Conservation (phyloP, 2,888 invertebrate genomes). For the Gnatocerus cornutus region DNA sequence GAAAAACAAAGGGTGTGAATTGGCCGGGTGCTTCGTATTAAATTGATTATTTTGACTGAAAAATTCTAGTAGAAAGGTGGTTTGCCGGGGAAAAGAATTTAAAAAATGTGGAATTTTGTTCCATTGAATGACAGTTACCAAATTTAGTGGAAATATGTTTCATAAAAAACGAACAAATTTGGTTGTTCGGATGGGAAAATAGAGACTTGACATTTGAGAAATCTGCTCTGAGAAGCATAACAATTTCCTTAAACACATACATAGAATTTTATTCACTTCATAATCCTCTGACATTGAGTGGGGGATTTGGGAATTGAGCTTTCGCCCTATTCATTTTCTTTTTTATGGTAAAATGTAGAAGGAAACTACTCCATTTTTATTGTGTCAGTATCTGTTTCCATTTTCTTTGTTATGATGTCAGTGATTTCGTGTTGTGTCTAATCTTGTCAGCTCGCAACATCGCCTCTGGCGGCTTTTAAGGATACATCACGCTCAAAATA, state of each 20-base stretch:
- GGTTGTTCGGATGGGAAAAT: no score
- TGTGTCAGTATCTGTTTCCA: conserved; percentile 34
- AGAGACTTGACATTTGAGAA: no score
- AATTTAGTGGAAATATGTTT: no score
- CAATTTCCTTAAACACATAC: background rate
- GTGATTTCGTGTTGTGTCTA: conserved; percentile 41
- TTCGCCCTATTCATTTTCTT: conserved; percentile 13
- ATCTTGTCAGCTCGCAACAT: conserved; percentile 36
- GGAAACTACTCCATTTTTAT: conserved; percentile 30
- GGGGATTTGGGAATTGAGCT: conserved; percentile 12
- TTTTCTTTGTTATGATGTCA: conserved; percentile 41
- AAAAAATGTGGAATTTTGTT: no score
- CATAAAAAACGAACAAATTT: no score
- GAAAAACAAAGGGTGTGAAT: conserved; percentile 19
- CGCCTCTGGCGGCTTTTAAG: conserved; percentile 29
- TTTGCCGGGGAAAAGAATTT: no score
- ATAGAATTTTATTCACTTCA: conserved; percentile 11
- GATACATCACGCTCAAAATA: conserved; percentile 22
- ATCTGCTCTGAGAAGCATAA: background rate
- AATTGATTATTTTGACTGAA: conserved; percentile 3
- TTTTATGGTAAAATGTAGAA: conserved; percentile 17
- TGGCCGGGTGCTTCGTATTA: conserved; percentile 6
- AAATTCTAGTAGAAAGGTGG: no score
- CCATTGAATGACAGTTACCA: no score
- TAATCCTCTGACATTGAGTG: conserved; percentile 2